These are phyloP conservation scores for Brachyptera putata DNA, from an alignment of 2,888 invertebrate species.

Conservation along the genomic window DNA sequence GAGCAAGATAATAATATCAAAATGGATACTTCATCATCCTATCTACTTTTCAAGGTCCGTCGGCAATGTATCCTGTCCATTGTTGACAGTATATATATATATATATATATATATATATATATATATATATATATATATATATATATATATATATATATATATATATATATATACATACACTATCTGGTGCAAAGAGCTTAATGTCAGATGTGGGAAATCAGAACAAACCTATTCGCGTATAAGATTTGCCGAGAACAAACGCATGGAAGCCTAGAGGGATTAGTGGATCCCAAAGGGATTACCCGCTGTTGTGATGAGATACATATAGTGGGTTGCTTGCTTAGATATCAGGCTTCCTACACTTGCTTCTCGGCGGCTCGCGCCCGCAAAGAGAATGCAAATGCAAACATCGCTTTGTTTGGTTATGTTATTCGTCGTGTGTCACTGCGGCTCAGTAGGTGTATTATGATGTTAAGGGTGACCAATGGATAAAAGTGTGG, in stretches of 20 bases:
- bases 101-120: not conserved
- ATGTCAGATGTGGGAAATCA: slow-evolving; percentile 23
- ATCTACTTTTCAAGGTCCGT: no score
- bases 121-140: not conserved
- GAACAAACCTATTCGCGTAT: slow-evolving; percentile 4
- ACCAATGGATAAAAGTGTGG: no score
- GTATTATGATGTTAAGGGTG: no score
- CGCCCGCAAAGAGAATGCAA: slow-evolving; percentile 21
- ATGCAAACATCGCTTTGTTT: not conserved
- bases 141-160: not conserved
- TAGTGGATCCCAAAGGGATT: slow-evolving; percentile 23
- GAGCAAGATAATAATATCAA: no score
- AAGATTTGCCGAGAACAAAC: slow-evolving; percentile 23
- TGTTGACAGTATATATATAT: no score
- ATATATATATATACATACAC: no score
- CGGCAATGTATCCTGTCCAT: no score
- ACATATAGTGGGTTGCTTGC: slow-evolving; percentile 8
- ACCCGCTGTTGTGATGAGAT: slow-evolving; percentile 22
- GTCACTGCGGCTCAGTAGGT: not conserved
- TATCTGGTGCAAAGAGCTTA: slow-evolving; percentile 10
- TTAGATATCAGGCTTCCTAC: not conserved
- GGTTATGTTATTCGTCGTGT: not conserved
- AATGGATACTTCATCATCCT: no score
- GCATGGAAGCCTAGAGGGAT: slow-evolving; percentile 18
- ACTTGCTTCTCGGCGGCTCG: not conserved